Conservation (phyloP, 2,797 vertebrate species). For the Apogon talboti region DNA sequence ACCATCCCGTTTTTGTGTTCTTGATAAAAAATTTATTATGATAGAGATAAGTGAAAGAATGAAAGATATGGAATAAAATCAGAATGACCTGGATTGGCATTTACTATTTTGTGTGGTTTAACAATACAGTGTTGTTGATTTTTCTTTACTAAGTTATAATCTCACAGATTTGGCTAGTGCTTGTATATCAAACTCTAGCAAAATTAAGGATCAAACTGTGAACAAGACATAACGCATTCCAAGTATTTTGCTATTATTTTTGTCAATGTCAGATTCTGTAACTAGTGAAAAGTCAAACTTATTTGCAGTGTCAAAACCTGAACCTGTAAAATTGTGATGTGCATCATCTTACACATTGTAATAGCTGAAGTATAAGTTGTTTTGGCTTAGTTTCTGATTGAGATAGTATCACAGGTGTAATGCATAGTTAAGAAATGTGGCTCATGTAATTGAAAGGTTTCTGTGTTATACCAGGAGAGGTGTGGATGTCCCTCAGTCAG, state of each 20-base stretch:
- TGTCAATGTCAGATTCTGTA: not conserved
- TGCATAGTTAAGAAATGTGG: slow-evolving; percentile 5
- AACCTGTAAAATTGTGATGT: not conserved
- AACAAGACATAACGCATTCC: not conserved
- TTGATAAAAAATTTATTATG: too few species aligned
- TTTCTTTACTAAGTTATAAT: not conserved
- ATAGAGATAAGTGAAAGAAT: too few species aligned
- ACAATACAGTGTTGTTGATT: not conserved
- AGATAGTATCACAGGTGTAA: not conserved
- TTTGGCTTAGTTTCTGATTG: not conserved
- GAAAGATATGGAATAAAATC: too few species aligned
- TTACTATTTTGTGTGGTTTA: not conserved
- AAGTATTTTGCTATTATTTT: not conserved
- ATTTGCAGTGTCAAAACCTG: not conserved
- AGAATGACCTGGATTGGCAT: not conserved
- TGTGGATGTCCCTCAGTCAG: slow-evolving; percentile 67
- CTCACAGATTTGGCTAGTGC: not conserved
- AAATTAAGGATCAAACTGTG: not conserved
- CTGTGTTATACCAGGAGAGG: slow-evolving; percentile 62
- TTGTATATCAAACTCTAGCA: not conserved
- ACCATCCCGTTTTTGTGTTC: slow-evolving; percentile 22
- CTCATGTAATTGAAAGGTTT: slow-evolving; percentile 26
- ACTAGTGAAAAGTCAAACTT: not conserved
- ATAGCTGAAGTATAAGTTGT: not conserved
- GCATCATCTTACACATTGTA: not conserved